Evolutionary conservation across 2,113 vertebrate genomes (phyloP).

Genomic region (Toxostoma redivivum): DNA sequence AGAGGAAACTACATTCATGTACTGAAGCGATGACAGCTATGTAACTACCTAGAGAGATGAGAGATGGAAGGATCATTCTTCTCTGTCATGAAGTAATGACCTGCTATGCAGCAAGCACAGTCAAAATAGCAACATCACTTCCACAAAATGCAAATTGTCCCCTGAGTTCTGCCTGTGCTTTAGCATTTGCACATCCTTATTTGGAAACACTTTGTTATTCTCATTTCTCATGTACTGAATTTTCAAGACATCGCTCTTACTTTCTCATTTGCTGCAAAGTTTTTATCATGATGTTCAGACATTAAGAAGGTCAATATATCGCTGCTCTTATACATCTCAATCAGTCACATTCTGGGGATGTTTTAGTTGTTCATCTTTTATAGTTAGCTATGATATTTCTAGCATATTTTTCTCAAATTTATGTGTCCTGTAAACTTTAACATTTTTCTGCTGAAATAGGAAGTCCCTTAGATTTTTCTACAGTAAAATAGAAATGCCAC

Average conservation of each 20-base stretch:
- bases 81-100: conserved; percentile 28
- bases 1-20: neutral
- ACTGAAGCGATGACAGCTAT: conserved; percentile 16
- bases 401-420: neutral
- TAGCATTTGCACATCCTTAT: neutral
- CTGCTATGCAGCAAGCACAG: neutral
- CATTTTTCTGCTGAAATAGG: neutral
- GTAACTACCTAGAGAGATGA: conserved; percentile 24
- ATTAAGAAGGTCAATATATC: neutral
- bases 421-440: neutral
- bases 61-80: conserved; percentile 13
- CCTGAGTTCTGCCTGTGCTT: neutral
- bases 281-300: neutral
- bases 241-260: neutral
- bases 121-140: conserved; percentile 3
- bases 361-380: neutral
- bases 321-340: neutral
- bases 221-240: neutral
- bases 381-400: neutral
- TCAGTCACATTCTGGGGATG: neutral
- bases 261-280: neutral
- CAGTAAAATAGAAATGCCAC: neutral
- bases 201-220: neutral
- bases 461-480: neutral
- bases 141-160: conserved; percentile 11